Percentiles rank a stretch among this genome's conserved stretches.
Conservation (phyloP, 92 coral and sea anemone genomes). For the Bergia sp. region DNA sequence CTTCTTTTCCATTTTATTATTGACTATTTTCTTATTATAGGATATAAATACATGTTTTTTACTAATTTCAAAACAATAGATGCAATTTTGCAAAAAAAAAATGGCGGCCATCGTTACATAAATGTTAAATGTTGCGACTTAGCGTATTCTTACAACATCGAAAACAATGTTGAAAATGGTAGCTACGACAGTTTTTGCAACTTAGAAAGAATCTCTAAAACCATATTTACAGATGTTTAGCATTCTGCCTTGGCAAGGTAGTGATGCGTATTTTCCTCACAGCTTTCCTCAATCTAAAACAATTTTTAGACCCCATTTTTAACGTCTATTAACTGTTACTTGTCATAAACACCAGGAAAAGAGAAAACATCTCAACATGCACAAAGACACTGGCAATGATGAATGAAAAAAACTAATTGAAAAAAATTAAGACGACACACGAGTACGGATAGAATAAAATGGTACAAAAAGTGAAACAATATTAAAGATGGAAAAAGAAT, state of each 20-base stretch:
- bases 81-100: no score
- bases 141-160: no score
- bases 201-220: neutral
- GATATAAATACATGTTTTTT: no score
- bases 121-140: no score
- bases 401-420: neutral
- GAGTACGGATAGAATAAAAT: neutral
- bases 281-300: slow-evolving; percentile 15
- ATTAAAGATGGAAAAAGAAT: no score
- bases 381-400: neutral
- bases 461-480: no score
- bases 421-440: no score
- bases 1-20: no score
- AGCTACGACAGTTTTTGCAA: neutral
- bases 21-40: no score
- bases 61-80: no score
- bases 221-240: slow-evolving; percentile 16
- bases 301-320: neutral
- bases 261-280: slow-evolving; percentile 20
- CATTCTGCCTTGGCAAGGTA: neutral
- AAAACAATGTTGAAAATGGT: no score
- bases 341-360: neutral
- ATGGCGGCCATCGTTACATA: no score
- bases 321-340: neutral
- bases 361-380: neutral